A percentile compares a stretch with the other conserved stretches of the same genome.
Conservation (phyloP, 2,888 invertebrate species). For the Cerastis leucographa region DNA sequence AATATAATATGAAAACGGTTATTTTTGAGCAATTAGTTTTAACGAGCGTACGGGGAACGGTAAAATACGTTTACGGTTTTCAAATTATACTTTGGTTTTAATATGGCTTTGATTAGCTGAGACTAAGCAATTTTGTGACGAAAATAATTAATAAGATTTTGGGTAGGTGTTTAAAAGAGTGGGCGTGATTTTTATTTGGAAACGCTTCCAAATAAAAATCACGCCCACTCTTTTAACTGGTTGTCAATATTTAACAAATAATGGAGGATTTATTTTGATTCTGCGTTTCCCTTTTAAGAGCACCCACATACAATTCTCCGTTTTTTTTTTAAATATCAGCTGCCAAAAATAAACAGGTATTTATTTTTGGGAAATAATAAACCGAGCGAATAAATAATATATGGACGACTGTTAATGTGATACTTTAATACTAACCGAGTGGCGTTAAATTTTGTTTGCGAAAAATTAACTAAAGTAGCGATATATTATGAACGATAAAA, state of each 20-base stretch:
- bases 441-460: no score
- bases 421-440: no score
- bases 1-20: conserved; percentile 63
- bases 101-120: conserved; percentile 61
- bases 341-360: neutral
- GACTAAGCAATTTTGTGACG: conserved; percentile 22
- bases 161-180: neutral
- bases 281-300: neutral
- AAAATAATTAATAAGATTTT: conserved; percentile 22
- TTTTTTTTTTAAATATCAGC: neutral
- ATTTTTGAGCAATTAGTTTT: conserved; percentile 73
- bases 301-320: neutral
- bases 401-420: no score
- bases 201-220: no score
- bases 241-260: neutral
- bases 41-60: conserved; percentile 62
- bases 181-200: neutral
- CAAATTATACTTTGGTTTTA: conserved; percentile 54
- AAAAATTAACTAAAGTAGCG: no score
- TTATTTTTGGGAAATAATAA: neutral
- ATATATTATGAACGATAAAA: no score
- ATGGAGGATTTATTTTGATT: neutral
- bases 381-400: no score
- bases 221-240: no score
- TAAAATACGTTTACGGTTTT: conserved; percentile 45